Evolutionary conservation across 92 coral and sea anemone genomes (phyloP).

Genomic region (Heteractis magnifica): DNA sequence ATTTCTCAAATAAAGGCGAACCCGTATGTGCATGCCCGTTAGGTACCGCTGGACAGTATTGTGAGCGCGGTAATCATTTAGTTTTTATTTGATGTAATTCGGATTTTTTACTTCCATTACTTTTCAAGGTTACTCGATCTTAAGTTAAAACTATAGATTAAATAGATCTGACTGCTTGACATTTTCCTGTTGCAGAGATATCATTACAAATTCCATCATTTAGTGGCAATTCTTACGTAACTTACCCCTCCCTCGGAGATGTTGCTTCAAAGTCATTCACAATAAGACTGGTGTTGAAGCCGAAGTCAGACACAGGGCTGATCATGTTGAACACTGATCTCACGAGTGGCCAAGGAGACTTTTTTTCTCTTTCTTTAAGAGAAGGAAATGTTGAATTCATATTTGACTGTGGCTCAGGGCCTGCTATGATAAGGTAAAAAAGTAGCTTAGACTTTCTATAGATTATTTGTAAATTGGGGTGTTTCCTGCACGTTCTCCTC

Average conservation of each 20-base stretch:
- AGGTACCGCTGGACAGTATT: constrained; percentile 38
- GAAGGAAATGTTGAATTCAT: constrained; percentile 53
- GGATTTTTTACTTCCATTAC: neutral
- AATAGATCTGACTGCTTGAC: neutral
- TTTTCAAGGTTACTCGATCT: neutral
- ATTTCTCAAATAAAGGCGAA: constrained; percentile 13
- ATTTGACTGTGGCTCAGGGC: constrained; percentile 62
- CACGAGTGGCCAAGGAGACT: constrained; percentile 43
- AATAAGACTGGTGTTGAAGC: constrained; percentile 36
- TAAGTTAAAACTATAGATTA: neutral
- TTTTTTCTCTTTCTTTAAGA: constrained; percentile 45
- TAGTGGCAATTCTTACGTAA: constrained; percentile 31
- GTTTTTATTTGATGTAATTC: neutral
- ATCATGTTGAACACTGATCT: constrained; percentile 44
- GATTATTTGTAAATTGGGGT: no score
- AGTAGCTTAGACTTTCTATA: no score
- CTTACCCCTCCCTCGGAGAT: constrained; percentile 54
- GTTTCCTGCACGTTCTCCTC: neutral
- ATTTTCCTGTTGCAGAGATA: constrained; percentile 7
- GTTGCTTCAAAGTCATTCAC: constrained; percentile 32
- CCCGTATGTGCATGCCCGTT: constrained; percentile 45
- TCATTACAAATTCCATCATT: constrained; percentile 41
- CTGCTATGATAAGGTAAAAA: constrained; percentile 44
- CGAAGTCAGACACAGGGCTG: constrained; percentile 36
- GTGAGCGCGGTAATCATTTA: constrained; percentile 25